phyloP scores from a whole-genome alignment of 92 coral and sea anemone genomes.

The Umimayanthus chanpuru region DNA sequence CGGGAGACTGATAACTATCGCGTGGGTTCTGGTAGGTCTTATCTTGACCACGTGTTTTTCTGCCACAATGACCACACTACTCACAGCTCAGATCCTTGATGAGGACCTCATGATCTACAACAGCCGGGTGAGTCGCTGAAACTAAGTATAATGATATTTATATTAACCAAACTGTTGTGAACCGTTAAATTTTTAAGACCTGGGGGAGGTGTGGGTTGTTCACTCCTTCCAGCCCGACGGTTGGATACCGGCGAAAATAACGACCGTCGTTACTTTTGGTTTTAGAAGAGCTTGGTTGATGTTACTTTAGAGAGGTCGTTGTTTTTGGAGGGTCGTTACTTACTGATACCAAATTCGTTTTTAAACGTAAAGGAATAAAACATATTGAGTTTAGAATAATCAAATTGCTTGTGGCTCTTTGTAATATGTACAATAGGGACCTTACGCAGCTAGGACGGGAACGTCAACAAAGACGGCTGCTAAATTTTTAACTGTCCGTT shows the following conservation, averaged over 20 bases:
- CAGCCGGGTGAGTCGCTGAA: conserved; percentile 69
- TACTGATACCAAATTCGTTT: too few species aligned
- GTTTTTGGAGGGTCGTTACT: too few species aligned
- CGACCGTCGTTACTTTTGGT: too few species aligned
- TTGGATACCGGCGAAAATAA: neutral
- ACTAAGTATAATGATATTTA: neutral
- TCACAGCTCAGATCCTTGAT: conserved; percentile 83
- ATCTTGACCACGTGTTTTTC: conserved; percentile 85
- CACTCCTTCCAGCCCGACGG: neutral
- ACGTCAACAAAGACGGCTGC: too few species aligned
- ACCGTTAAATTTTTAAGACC: neutral
- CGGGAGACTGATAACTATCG: conserved; percentile 76
- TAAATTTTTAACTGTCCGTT: too few species aligned
- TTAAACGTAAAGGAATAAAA: too few species aligned
- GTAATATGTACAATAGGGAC: too few species aligned
- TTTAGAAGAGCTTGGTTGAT: too few species aligned
- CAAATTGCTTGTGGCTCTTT: too few species aligned
- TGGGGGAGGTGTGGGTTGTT: neutral
- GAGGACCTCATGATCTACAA: conserved; percentile 80
- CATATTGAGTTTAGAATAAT: too few species aligned
- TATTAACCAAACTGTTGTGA: neutral
- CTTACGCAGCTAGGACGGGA: too few species aligned
- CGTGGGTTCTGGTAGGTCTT: conserved; percentile 88
- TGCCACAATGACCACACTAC: conserved; percentile 88
- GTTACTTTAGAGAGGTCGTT: too few species aligned